phyloP scores from a whole-genome alignment of 1,140 invertebrate species.

The Chelonus insularis region DNA sequence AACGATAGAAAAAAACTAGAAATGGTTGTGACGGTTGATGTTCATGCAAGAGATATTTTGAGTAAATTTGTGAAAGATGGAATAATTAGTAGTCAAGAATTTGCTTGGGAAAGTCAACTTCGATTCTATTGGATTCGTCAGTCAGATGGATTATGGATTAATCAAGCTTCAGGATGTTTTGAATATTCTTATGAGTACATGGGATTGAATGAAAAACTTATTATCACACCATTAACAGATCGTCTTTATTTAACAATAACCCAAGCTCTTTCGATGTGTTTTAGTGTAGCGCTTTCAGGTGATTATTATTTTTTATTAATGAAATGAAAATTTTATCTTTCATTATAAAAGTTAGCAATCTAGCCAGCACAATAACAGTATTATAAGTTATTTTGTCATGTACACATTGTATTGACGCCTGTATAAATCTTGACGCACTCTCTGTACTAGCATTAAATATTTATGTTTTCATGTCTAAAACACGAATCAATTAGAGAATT shows the following conservation, averaged over 20 bases:
- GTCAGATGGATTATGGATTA: constrained; percentile 77
- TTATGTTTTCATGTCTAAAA: no score
- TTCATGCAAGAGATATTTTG: constrained; percentile 87
- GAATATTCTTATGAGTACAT: constrained; percentile 94
- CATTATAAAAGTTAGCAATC: no score
- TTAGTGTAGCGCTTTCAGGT: constrained; percentile 85
- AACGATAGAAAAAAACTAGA: constrained; percentile 88
- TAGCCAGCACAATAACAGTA: no score
- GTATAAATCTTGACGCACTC: no score
- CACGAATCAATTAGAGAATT: no score
- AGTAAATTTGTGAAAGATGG: constrained; percentile 85
- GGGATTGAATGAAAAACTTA: constrained; percentile 86
- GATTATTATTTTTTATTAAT: constrained; percentile 25
- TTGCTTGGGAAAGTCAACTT: constrained; percentile 91
- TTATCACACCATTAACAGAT: constrained; percentile 90
- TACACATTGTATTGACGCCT: no score
- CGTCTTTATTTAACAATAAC: constrained; percentile 90
- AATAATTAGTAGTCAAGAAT: constrained; percentile 79
- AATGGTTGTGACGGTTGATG: constrained; percentile 84
- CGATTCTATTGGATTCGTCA: constrained; percentile 87
- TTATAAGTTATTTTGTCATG: no score
- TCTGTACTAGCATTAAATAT: no score
- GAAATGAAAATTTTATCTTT: no score
- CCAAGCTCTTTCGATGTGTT: constrained; percentile 84
- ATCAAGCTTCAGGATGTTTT: constrained; percentile 84